phyloP scores from a whole-genome alignment of 2,888 invertebrate genomes.

The Hesperia comma region DNA sequence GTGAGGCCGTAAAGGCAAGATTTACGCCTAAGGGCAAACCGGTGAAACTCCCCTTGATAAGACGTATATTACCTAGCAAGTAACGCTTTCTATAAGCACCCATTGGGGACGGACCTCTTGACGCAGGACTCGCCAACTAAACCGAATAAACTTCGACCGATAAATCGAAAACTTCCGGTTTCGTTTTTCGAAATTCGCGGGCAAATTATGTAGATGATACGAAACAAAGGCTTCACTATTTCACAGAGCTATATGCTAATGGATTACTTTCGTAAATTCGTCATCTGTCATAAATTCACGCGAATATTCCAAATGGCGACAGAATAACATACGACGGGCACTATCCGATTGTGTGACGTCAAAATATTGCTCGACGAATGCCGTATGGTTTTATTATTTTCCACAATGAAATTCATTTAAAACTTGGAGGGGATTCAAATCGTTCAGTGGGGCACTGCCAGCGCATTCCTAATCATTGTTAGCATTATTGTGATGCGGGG shows the following conservation, averaged over 20 bases:
- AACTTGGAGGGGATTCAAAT: constrained; percentile 73
- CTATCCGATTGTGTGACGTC: constrained; percentile 55
- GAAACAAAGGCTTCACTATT: constrained; percentile 42
- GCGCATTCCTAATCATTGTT: constrained; percentile 64
- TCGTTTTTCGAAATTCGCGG: constrained; percentile 32
- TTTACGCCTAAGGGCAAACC: constrained; percentile 77
- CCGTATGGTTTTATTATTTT: constrained; percentile 60
- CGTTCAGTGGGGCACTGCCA: constrained; percentile 56
- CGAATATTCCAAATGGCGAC: constrained; percentile 54
- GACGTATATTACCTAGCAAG: constrained; percentile 78
- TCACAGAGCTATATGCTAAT: constrained; percentile 55
- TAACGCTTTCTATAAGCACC: constrained; percentile 72
- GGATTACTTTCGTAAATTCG: constrained; percentile 59
- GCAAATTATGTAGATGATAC: constrained; percentile 26
- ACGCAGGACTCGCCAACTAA: constrained; percentile 49
- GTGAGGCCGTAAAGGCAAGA: constrained; percentile 83
- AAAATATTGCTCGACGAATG: constrained; percentile 51
- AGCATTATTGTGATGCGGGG: constrained; percentile 53
- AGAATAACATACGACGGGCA: constrained; percentile 57
- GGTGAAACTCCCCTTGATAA: constrained; percentile 75
- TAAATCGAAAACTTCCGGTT: constrained; percentile 67
- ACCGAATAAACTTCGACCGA: constrained; percentile 53
- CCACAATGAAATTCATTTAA: constrained; percentile 71
- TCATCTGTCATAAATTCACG: constrained; percentile 54
- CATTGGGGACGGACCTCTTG: constrained; percentile 67